These are phyloP conservation scores for Trichonephila clavata DNA, from an alignment of 1,140 invertebrate species.

Conservation along the genomic window DNA sequence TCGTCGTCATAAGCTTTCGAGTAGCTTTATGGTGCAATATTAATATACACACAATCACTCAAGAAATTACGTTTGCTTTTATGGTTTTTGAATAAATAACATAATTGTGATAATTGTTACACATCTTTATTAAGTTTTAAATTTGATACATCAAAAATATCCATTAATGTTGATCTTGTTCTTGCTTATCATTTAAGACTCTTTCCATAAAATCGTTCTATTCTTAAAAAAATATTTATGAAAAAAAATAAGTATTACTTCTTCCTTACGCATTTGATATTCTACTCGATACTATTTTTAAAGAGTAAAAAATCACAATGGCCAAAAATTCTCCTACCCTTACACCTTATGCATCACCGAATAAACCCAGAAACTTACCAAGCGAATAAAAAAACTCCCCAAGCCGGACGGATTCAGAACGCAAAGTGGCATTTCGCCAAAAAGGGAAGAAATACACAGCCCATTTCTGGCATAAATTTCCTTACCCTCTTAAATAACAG, in stretches of 20 bases:
- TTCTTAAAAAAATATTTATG: no score
- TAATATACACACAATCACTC: no score
- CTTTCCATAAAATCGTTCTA: no score
- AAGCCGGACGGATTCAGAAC: not conserved
- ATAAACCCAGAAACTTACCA: slow-evolving; percentile 1
- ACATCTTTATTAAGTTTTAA: no score
- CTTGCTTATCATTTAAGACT: no score
- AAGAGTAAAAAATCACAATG: not conserved
- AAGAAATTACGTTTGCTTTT: no score
- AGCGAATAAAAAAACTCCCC: not conserved
- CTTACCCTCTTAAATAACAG: slow-evolving; percentile 17
- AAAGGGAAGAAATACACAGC: not conserved
- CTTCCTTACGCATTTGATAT: not conserved
- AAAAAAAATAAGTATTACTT: not conserved
- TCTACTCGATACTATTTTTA: not conserved
- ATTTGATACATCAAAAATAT: no score
- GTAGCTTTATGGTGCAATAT: no score
- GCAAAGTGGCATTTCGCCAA: slow-evolving; percentile 25
- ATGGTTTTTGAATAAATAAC: no score
- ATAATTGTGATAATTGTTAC: no score
- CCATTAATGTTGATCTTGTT: no score
- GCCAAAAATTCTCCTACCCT: not conserved
- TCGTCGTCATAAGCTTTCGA: no score
- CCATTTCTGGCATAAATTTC: slow-evolving; percentile 34
- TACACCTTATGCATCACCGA: slow-evolving; percentile 17